A percentile compares a stretch with the other conserved stretches of the same genome.
These are phyloP conservation scores for Herpailurus yagouaroundi DNA, from an alignment of 2,113 vertebrate genomes.

Conservation along the genomic window DNA sequence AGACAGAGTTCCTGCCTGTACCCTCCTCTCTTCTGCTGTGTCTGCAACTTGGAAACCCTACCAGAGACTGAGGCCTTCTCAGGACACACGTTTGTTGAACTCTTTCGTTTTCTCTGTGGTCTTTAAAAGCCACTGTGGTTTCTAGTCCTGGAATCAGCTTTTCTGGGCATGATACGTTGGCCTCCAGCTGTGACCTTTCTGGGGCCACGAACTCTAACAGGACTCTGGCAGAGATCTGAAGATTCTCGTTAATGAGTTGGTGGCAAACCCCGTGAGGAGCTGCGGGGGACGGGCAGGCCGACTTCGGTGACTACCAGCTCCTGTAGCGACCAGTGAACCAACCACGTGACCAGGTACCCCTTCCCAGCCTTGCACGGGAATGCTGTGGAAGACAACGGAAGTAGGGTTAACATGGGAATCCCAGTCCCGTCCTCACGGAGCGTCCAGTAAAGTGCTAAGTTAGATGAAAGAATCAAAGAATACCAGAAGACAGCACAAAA, in stretches of 20 bases:
- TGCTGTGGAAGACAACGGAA: not conserved
- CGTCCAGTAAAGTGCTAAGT: not conserved
- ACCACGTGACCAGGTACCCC: not conserved
- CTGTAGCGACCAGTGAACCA: not conserved
- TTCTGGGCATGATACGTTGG: slow-evolving; percentile 35
- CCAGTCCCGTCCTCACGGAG: not conserved
- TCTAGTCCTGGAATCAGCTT: slow-evolving; percentile 55
- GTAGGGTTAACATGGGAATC: not conserved
- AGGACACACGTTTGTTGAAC: slow-evolving; percentile 67
- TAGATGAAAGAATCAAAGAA: not conserved
- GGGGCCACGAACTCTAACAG: slow-evolving; percentile 1
- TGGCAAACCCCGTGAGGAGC: not conserved
- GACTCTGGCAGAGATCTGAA: slow-evolving; percentile 10
- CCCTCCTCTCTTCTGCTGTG: slow-evolving; percentile 42
- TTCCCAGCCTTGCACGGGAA: not conserved
- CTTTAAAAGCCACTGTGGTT: slow-evolving; percentile 62
- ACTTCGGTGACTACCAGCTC: not conserved
- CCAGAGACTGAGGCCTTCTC: not conserved
- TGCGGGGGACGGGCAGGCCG: not conserved
- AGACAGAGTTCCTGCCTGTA: not conserved
- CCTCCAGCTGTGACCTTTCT: slow-evolving; percentile 35
- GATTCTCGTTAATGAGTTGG: not conserved
- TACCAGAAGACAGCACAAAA: not conserved
- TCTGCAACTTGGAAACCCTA: slow-evolving; percentile 53
- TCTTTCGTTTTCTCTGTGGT: slow-evolving; percentile 54